Conservation (phyloP, 2,113 vertebrate species). For the Bungarus multicinctus region DNA sequence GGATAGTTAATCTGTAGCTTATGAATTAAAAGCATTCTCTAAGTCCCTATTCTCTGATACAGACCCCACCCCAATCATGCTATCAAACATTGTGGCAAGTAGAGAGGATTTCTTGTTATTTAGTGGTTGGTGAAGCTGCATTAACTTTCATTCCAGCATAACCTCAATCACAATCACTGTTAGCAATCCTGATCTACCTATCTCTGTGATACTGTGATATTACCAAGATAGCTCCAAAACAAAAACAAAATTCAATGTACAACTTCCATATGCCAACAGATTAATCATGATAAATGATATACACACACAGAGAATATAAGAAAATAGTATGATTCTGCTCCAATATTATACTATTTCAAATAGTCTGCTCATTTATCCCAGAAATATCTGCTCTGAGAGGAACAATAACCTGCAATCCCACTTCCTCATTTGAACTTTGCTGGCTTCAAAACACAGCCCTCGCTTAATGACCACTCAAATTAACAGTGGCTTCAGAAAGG, state of each 20-base stretch:
- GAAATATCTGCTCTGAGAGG: neutral
- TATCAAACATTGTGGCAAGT: neutral
- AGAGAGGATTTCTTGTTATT: neutral
- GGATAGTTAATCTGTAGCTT: neutral
- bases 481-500: too few relatives aligned
- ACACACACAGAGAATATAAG: neutral
- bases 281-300: neutral
- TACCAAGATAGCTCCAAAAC: neutral
- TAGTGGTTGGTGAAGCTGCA: neutral
- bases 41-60: neutral
- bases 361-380: neutral
- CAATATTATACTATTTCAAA: neutral
- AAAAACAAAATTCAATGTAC: neutral
- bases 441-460: neutral
- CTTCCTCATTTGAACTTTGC: neutral
- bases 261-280: neutral
- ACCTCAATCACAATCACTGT: neutral
- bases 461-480: too few relatives aligned
- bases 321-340: neutral
- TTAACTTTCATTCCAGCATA: neutral
- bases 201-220: neutral
- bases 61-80: neutral
- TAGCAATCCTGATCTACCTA: neutral
- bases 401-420: neutral
- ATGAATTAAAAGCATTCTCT: neutral